Conservation (phyloP, 2,113 vertebrate species). For the Nibea coibor region DNA sequence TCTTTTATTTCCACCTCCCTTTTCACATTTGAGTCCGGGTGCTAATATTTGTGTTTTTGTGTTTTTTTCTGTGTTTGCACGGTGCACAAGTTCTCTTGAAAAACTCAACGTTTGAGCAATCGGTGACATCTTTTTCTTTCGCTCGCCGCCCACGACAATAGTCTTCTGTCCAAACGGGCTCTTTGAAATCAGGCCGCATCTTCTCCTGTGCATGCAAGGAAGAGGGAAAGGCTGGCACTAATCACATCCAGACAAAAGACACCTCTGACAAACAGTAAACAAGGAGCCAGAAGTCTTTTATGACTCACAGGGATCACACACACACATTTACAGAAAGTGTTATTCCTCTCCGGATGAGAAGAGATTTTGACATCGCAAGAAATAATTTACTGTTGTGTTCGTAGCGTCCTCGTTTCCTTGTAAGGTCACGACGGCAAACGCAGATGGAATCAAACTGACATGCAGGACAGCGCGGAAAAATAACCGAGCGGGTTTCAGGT, state of each 20-base stretch:
- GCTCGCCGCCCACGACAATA: constrained; percentile 32
- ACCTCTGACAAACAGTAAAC: constrained; percentile 69
- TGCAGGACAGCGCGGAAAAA: constrained; percentile 10
- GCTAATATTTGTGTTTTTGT: constrained; percentile 64
- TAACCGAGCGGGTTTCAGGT: constrained; percentile 34
- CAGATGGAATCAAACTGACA: constrained; percentile 49
- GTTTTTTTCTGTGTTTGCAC: constrained; percentile 36
- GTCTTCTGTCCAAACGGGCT: constrained; percentile 54
- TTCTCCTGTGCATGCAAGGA: constrained; percentile 29
- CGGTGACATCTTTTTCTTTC: constrained; percentile 40
- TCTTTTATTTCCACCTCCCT: constrained; percentile 68
- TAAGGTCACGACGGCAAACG: constrained; percentile 34
- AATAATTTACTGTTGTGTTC: constrained; percentile 40
- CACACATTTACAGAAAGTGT: constrained; percentile 50
- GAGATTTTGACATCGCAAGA: constrained; percentile 52
- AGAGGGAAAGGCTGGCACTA: constrained; percentile 33
- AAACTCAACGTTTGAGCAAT: constrained; percentile 25
- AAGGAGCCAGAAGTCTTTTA: constrained; percentile 58
- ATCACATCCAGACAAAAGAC: constrained; percentile 65
- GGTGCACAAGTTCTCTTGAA: constrained; percentile 42
- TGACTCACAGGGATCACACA: constrained; percentile 47
- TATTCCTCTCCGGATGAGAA: constrained; percentile 47
- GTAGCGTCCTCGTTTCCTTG: constrained; percentile 24
- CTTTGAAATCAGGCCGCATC: constrained; percentile 55
- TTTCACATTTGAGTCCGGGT: constrained; percentile 62